phyloP scores from a whole-genome alignment of 2,113 vertebrate genomes.

The Zosterops lateralis region DNA sequence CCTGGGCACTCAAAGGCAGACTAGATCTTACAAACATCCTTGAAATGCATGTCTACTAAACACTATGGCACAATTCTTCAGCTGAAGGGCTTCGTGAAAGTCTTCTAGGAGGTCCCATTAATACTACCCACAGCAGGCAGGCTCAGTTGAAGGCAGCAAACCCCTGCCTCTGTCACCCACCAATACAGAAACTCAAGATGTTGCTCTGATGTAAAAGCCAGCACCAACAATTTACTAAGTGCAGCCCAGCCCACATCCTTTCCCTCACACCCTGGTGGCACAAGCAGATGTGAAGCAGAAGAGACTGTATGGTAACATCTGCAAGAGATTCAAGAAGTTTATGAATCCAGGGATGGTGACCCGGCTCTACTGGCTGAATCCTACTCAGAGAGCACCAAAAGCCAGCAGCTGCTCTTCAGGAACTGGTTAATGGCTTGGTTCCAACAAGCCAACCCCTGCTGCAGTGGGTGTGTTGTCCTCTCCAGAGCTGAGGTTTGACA shows the following conservation, averaged over 20 bases:
- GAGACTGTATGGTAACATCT: not conserved
- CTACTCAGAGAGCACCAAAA: not conserved
- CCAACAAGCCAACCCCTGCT: not conserved
- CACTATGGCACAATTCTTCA: not conserved
- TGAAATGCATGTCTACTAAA: not conserved
- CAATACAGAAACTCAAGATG: not conserved
- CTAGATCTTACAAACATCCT: accelerated
- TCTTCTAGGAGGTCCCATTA: not conserved
- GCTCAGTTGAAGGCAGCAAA: not conserved
- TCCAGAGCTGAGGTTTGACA: not conserved
- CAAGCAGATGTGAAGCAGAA: not conserved
- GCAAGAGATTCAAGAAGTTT: not conserved
- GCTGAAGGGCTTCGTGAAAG: not conserved
- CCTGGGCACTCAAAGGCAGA: not conserved
- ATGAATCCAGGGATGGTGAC: accelerated
- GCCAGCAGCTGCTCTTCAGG: not conserved
- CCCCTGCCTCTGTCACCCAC: not conserved
- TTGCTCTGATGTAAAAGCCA: not conserved
- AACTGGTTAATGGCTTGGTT: not conserved
- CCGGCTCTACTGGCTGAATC: accelerated
- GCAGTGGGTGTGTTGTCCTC: accelerated
- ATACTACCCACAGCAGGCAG: not conserved
- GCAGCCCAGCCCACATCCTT: not conserved
- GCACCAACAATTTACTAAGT: not conserved
- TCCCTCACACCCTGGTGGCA: not conserved